Evolutionary conservation across 2,797 vertebrate genomes (phyloP).

Genomic region (Notamacropus eugenii): DNA sequence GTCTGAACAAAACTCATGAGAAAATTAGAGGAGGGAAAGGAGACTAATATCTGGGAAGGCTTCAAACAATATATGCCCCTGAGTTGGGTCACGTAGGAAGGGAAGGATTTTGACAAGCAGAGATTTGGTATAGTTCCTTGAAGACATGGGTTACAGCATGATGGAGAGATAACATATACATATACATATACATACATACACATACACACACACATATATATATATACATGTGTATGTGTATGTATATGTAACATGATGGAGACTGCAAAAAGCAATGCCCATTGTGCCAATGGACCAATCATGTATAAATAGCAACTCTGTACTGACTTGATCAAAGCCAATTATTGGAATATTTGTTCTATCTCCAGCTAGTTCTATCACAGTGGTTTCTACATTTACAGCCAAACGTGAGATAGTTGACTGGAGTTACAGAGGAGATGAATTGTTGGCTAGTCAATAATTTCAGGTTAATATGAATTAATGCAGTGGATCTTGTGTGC

Average conservation of each 20-base stretch:
- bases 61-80: not conserved
- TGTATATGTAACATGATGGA: not conserved
- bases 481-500: not conserved
- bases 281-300: slow-evolving; percentile 17
- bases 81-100: not conserved
- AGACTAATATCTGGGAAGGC: not conserved
- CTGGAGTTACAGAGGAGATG: slow-evolving; percentile 3
- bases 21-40: not conserved
- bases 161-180: not conserved
- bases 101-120: not conserved
- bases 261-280: not conserved
- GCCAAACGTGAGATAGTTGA: slow-evolving; percentile 30
- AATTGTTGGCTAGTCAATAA: slow-evolving; percentile 27
- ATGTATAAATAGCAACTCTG: slow-evolving; percentile 16
- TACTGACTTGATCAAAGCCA: slow-evolving; percentile 53
- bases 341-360: slow-evolving; percentile 43
- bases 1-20: not conserved
- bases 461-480: slow-evolving; percentile 50
- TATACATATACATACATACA: no score
- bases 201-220: no score
- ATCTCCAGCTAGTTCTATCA: slow-evolving; percentile 41
- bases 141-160: not conserved
- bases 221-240: no score
- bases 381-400: slow-evolving; percentile 13
- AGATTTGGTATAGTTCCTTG: not conserved